Conservation (phyloP, 2,113 vertebrate genomes). For the Apodemus sylvaticus region DNA sequence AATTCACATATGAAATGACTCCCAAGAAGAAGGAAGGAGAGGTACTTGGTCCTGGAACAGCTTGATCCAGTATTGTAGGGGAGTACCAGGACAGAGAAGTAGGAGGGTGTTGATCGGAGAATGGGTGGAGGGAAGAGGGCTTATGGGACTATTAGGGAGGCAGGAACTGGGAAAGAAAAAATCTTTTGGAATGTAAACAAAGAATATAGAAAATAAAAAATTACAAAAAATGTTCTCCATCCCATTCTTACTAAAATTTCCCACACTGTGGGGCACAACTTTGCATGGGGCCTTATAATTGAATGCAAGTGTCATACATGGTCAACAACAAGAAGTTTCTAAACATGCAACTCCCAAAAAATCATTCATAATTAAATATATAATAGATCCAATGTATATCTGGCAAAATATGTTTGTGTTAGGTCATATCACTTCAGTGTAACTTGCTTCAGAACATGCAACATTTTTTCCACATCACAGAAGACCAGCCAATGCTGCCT, state of each 20-base stretch:
- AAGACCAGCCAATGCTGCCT: background rate
- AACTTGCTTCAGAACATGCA: background rate
- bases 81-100: no score
- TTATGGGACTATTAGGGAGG: no score
- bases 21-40: no score
- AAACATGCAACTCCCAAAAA: background rate
- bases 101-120: no score
- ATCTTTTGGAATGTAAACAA: no score
- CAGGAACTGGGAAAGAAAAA: no score
- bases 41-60: no score
- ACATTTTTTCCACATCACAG: background rate
- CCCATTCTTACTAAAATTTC: background rate
- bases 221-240: no score
- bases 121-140: no score
- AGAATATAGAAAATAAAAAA: no score
- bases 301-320: background rate
- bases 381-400: background rate
- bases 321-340: background rate
- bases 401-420: background rate
- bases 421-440: background rate
- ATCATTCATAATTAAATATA: background rate
- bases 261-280: background rate
- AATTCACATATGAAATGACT: no score
- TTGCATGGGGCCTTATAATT: background rate
- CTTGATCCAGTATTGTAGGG: no score